Evolutionary conservation across 2,888 invertebrate species (phyloP).

Genomic region (Uloborus plumipes): DNA sequence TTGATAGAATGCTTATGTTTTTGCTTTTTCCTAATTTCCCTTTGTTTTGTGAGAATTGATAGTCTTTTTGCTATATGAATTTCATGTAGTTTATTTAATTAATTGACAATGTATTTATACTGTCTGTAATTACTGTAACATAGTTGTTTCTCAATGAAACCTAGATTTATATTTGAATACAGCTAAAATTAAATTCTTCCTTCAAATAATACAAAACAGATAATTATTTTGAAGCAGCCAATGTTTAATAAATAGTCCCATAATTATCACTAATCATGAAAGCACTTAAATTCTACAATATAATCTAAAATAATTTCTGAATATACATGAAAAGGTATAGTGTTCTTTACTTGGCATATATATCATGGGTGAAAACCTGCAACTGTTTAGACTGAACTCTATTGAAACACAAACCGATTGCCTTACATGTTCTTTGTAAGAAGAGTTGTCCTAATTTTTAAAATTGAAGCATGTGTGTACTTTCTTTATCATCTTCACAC

Average conservation of each 20-base stretch:
- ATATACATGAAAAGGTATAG: slow-evolving; percentile 24
- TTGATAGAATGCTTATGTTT: too few species aligned
- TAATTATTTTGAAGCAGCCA: too few species aligned
- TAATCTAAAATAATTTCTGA: slow-evolving; percentile 20
- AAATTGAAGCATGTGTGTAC: slow-evolving; percentile 27
- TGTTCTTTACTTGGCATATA: slow-evolving; percentile 6
- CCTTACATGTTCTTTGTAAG: slow-evolving; percentile 59
- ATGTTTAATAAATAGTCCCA: too few species aligned
- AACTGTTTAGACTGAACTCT: slow-evolving; percentile 30
- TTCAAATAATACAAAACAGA: too few species aligned
- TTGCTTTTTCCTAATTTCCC: slow-evolving; percentile 1
- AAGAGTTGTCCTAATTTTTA: slow-evolving; percentile 41
- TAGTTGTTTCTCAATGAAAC: slow-evolving; percentile 40
- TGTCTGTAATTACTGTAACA: slow-evolving; percentile 46
- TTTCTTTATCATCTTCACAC: slow-evolving; percentile 32
- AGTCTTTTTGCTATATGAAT: slow-evolving; percentile 34
- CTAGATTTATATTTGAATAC: slow-evolving; percentile 6
- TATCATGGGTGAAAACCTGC: slow-evolving; percentile 34
- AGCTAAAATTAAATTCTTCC: too few species aligned
- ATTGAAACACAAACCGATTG: slow-evolving; percentile 37
- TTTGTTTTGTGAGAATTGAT: slow-evolving; percentile 17
- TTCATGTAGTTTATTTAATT: slow-evolving; percentile 34
- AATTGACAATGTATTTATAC: slow-evolving; percentile 45
- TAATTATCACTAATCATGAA: not conserved
- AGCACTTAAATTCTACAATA: slow-evolving; percentile 37